These are phyloP conservation scores for Siderastrea siderea DNA, from an alignment of 92 coral and sea anemone genomes.

Conservation along the genomic window DNA sequence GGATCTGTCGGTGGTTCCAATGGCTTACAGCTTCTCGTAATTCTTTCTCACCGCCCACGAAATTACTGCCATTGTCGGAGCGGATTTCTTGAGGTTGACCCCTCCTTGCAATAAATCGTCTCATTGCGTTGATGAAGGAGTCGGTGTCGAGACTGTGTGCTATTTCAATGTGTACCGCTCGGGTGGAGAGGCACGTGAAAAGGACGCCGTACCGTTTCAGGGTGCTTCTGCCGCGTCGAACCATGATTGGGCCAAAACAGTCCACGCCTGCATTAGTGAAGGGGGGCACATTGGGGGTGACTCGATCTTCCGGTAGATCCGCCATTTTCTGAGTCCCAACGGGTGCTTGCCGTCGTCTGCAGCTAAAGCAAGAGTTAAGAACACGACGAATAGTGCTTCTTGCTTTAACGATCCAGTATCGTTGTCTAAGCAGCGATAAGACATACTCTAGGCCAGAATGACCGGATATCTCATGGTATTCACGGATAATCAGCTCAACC, in stretches of 20 bases:
- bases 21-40: too few species aligned
- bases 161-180: slow-evolving; percentile 54
- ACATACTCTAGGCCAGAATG: slow-evolving; percentile 12
- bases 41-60: too few species aligned
- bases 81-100: too few species aligned
- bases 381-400: slow-evolving; percentile 4
- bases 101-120: slow-evolving; percentile 24
- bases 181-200: slow-evolving; percentile 41
- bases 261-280: slow-evolving; percentile 32
- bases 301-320: slow-evolving; percentile 28
- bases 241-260: slow-evolving; percentile 32
- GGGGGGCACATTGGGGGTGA: slow-evolving; percentile 35
- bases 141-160: slow-evolving; percentile 44
- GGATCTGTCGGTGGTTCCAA: too few species aligned
- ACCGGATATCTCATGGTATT: not conserved
- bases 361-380: slow-evolving; percentile 26
- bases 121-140: slow-evolving; percentile 30
- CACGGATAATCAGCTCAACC: slow-evolving; percentile 2
- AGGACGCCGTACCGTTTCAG: slow-evolving; percentile 40
- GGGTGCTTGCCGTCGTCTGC: slow-evolving; percentile 35
- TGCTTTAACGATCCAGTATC: slow-evolving; percentile 33
- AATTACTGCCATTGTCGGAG: too few species aligned
- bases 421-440: too few species aligned
- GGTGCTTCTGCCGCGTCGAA: slow-evolving; percentile 35
- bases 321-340: slow-evolving; percentile 51